These are phyloP conservation scores for Morone saxatilis DNA, from an alignment of 2,113 vertebrate genomes.

Conservation along the genomic window DNA sequence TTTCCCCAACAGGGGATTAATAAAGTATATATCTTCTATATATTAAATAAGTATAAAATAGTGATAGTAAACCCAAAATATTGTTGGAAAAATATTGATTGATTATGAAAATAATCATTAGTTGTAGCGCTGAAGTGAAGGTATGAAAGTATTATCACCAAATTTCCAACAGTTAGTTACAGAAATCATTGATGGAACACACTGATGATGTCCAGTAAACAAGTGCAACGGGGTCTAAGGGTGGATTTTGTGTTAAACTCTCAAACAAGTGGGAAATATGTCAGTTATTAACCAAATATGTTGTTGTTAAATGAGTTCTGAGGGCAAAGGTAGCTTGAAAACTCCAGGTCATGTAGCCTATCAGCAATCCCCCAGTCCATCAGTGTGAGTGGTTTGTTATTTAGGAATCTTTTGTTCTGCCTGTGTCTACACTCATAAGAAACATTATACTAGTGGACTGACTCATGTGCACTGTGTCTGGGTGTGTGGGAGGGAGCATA, in stretches of 20 bases:
- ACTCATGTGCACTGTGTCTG: background rate
- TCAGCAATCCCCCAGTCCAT: too few relatives aligned
- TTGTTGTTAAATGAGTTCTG: background rate
- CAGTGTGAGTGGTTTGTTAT: background rate
- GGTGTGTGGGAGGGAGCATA: background rate
- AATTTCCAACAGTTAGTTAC: background rate
- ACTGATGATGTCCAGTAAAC: background rate
- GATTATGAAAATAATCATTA: background rate
- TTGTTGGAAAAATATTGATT: too few relatives aligned
- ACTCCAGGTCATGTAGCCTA: background rate
- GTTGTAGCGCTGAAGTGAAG: background rate
- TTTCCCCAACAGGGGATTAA: too few relatives aligned
- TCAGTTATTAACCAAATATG: constrained; percentile 54
- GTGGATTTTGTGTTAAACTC: constrained; percentile 7
- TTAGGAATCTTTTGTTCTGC: background rate
- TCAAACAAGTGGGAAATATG: background rate
- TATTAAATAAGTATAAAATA: too few relatives aligned
- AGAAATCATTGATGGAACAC: background rate
- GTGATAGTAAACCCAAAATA: too few relatives aligned
- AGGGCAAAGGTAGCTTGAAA: constrained; percentile 18
- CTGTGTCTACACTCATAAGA: constrained; percentile 13
- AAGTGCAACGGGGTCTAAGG: background rate
- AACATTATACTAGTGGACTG: background rate
- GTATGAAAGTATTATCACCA: background rate
- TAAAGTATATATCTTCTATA: too few relatives aligned